phyloP scores from a whole-genome alignment of 2,113 vertebrate species.

The Anser cygnoides region DNA sequence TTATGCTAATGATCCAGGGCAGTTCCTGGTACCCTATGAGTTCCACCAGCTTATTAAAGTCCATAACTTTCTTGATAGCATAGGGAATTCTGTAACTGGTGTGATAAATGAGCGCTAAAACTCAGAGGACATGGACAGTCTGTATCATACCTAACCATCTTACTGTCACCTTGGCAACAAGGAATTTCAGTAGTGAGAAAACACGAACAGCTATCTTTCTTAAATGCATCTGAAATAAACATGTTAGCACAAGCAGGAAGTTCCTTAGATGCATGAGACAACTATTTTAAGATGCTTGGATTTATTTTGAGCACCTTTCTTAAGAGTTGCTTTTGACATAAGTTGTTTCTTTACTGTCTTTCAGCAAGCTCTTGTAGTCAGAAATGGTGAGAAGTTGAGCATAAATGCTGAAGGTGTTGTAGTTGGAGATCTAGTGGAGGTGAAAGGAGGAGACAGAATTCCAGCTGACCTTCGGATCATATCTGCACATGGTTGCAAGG shows the following conservation, averaged over 20 bases:
- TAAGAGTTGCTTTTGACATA: neutral
- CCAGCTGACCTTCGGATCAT: slow-evolving; percentile 95
- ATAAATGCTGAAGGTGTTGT: slow-evolving; percentile 94
- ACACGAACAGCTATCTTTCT: neutral
- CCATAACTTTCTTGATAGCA: neutral
- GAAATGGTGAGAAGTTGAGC: slow-evolving; percentile 92
- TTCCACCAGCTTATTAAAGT: neutral
- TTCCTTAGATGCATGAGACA: neutral
- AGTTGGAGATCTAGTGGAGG: slow-evolving; percentile 93
- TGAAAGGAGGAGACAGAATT: slow-evolving; percentile 96
- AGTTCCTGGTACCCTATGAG: neutral
- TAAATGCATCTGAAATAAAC: neutral
- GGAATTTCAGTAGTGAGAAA: neutral
- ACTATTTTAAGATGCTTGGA: neutral
- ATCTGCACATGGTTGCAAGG: slow-evolving; percentile 95
- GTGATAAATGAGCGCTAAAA: neutral
- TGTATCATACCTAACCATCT: neutral
- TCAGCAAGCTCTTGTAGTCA: slow-evolving; percentile 96
- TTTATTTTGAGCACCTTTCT: neutral
- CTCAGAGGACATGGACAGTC: neutral
- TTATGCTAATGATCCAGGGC: neutral
- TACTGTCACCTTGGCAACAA: neutral
- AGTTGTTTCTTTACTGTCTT: neutral
- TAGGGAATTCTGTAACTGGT: neutral
- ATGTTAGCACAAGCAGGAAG: neutral